Evolutionary conservation across 2,113 vertebrate species (phyloP).

Genomic region (Saimiri boliviensis): DNA sequence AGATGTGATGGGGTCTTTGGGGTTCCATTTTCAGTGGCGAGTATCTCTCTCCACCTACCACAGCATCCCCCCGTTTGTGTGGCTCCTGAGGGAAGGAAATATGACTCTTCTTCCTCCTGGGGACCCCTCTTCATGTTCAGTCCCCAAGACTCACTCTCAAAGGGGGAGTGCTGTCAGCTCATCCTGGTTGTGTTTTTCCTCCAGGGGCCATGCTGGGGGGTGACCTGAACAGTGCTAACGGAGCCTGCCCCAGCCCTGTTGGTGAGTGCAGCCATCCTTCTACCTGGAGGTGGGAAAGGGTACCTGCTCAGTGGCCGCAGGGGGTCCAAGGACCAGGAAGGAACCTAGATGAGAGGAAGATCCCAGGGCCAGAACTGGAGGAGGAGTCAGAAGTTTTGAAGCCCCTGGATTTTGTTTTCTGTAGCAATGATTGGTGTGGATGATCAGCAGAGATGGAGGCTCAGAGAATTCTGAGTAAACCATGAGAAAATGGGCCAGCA

Average conservation of each 20-base stretch:
- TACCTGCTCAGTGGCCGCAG: neutral
- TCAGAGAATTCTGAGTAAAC: neutral
- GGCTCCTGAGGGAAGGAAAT: neutral
- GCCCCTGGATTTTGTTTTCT: neutral
- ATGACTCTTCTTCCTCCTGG: too few relatives aligned
- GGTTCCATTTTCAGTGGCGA: neutral
- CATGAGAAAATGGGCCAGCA: neutral
- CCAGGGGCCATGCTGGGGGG: slow-evolving; percentile 95
- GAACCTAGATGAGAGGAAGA: neutral
- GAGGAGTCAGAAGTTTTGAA: neutral
- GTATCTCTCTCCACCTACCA: too few relatives aligned
- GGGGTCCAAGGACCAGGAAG: neutral
- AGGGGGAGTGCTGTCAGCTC: neutral
- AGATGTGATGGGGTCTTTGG: neutral
- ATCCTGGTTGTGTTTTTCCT: slow-evolving; percentile 33
- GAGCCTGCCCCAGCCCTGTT: slow-evolving; percentile 96
- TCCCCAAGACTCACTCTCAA: neutral
- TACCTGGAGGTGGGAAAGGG: accelerated
- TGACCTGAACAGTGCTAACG: slow-evolving; percentile 94
- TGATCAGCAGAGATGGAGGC: neutral
- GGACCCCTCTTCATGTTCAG: neutral
- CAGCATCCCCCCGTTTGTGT: neutral
- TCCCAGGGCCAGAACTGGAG: neutral
- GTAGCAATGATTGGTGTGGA: neutral
- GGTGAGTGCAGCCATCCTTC: slow-evolving; percentile 86